Percentiles rank a stretch among this genome's conserved stretches.
Conservation (phyloP, 2,888 invertebrate genomes). For the Drosophila neonasuta region DNA sequence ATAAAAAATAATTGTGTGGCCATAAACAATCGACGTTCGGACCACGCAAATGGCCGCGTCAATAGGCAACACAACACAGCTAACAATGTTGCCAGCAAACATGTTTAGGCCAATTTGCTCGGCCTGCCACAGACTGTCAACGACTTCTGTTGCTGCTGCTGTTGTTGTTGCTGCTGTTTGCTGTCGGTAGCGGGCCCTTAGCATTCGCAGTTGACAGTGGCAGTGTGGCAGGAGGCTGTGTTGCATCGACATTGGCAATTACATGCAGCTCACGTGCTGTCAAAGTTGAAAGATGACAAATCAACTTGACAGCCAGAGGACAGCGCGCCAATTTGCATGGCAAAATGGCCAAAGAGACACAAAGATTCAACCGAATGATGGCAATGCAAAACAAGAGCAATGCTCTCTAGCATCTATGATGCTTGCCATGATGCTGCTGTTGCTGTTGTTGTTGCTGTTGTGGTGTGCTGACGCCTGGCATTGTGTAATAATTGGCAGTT, state of each 20-base stretch:
- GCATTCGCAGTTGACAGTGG: conserved; percentile 19
- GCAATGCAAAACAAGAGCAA: conserved; percentile 58
- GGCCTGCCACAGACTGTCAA: conserved; percentile 69
- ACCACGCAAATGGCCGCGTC: conserved; percentile 21
- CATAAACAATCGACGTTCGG: conserved; percentile 37
- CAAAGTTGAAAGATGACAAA: conserved; percentile 77
- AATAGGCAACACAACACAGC: conserved; percentile 1
- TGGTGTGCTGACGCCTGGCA: conserved; percentile 66
- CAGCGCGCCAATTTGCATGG: conserved; percentile 70
- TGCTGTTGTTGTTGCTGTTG: conserved; percentile 20
- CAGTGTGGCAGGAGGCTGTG: conserved; percentile 24
- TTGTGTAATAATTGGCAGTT: conserved; percentile 78
- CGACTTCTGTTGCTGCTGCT: conserved; percentile 36
- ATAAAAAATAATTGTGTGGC: conserved; percentile 66
- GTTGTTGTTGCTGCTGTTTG: neutral
- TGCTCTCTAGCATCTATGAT: conserved; percentile 35
- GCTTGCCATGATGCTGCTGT: conserved; percentile 4
- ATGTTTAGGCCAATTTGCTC: conserved; percentile 72
- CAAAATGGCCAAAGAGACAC: conserved; percentile 60
- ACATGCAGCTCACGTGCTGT: conserved; percentile 75
- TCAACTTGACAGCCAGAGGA: conserved; percentile 73
- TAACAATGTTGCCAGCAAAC: conserved; percentile 42
- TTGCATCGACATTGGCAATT: conserved; percentile 61
- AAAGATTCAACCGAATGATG: conserved; percentile 62
- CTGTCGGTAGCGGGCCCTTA: conserved; percentile 45